Percentiles rank a stretch among this genome's conserved stretches.
Evolutionary conservation across 1,140 invertebrate genomes (phyloP).

Genomic region (Hestina assimilis): DNA sequence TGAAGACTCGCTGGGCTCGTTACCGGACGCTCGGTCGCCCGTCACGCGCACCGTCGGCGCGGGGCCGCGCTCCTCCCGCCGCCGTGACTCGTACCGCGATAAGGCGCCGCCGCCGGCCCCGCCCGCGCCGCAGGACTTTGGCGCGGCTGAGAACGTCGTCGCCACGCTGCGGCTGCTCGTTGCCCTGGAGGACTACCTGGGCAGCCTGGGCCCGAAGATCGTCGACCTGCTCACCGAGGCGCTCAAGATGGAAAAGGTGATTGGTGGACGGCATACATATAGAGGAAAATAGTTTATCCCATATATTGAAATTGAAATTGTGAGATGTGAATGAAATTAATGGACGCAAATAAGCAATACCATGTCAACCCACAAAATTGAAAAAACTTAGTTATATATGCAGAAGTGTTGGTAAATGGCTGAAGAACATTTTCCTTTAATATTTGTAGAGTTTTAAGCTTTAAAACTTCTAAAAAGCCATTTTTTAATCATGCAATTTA

Average conservation of each 20-base stretch:
- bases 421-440: too few relatives aligned
- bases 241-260: slow-evolving; percentile 86
- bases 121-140: slow-evolving; percentile 34
- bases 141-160: slow-evolving; percentile 80
- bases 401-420: too few relatives aligned
- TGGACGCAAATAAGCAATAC: not conserved
- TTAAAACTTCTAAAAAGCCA: too few relatives aligned
- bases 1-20: slow-evolving; percentile 47
- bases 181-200: slow-evolving; percentile 88
- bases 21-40: slow-evolving; percentile 41
- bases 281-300: too few relatives aligned
- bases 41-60: slow-evolving; percentile 31
- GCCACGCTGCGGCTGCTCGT: slow-evolving; percentile 85
- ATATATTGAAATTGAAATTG: too few relatives aligned
- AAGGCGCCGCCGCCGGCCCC: slow-evolving; percentile 4
- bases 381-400: not conserved
- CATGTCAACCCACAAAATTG: not conserved
- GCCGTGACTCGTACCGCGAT: not conserved
- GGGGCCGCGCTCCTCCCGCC: slow-evolving; percentile 28
- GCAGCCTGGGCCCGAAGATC: slow-evolving; percentile 87
- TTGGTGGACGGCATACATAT: too few relatives aligned
- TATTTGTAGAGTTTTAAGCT: too few relatives aligned
- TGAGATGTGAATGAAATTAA: too few relatives aligned
- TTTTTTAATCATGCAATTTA: too few relatives aligned
- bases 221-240: slow-evolving; percentile 86